Percentiles rank a stretch among this genome's conserved stretches.
Evolutionary conservation across 1,140 invertebrate species (phyloP).

Genomic region (Zophobas morio): DNA sequence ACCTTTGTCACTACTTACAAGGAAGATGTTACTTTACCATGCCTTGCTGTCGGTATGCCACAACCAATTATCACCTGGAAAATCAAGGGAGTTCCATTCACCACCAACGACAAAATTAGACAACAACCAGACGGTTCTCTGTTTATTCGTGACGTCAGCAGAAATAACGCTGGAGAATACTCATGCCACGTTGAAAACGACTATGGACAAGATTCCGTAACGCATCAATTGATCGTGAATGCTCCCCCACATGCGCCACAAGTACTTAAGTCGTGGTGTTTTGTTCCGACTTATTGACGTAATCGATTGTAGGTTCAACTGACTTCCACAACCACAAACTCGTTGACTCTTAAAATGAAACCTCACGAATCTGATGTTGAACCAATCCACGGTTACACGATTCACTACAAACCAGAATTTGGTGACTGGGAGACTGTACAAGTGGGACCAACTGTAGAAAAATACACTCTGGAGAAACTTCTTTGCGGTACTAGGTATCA

Average conservation of each 20-base stretch:
- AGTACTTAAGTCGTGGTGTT: conserved; percentile 42
- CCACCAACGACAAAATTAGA: conserved; percentile 79
- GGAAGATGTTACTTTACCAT: conserved; percentile 92
- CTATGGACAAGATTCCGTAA: conserved; percentile 92
- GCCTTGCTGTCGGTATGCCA: conserved; percentile 91
- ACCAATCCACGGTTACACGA: conserved; percentile 88
- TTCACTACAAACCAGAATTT: conserved; percentile 94
- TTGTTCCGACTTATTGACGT: conserved; percentile 10
- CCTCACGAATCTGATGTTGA: conserved; percentile 82
- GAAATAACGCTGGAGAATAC: conserved; percentile 92
- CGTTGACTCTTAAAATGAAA: conserved; percentile 84
- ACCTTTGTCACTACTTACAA: conserved; percentile 91
- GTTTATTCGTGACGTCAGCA: conserved; percentile 89
- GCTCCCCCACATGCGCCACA: conserved; percentile 64
- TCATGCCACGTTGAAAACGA: conserved; percentile 94
- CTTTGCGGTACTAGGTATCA: conserved; percentile 94
- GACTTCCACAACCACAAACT: conserved; percentile 87
- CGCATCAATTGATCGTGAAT: conserved; percentile 87
- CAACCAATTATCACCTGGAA: conserved; percentile 92
- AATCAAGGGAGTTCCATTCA: conserved; percentile 71
- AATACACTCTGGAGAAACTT: conserved; percentile 88
- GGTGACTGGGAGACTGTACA: conserved; percentile 93
- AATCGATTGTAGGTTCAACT: conserved; percentile 71
- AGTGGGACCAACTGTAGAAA: conserved; percentile 81
- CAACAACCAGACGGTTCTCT: conserved; percentile 91